Percentiles rank a stretch among this genome's conserved stretches.
Evolutionary conservation across 2,113 vertebrate genomes (phyloP).

Genomic region (Oryzias javanicus): DNA sequence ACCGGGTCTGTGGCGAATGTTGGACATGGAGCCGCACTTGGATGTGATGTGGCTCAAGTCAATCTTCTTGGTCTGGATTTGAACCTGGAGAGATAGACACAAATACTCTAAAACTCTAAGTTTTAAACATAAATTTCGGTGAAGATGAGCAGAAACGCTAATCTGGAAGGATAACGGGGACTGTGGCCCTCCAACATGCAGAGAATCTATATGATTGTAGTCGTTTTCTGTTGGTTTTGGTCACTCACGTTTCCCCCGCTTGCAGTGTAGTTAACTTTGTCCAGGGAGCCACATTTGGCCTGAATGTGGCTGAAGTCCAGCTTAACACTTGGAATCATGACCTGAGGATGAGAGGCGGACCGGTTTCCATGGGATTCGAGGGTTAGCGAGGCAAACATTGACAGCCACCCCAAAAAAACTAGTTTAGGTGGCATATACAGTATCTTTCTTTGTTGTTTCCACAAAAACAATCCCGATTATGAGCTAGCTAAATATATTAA

Average conservation of each 20-base stretch:
- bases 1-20: conserved; percentile 93
- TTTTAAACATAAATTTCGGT: too few relatives aligned
- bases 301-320: conserved; percentile 77
- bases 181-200: too few relatives aligned
- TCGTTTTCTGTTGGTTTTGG: neutral
- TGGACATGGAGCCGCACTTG: conserved; percentile 93
- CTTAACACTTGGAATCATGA: conserved; percentile 77
- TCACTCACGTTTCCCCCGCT: conserved; percentile 74
- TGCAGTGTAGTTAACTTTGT: conserved; percentile 66
- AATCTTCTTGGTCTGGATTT: conserved; percentile 94
- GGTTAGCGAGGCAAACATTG: neutral
- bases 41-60: conserved; percentile 92
- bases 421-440: too few relatives aligned
- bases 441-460: neutral
- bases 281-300: conserved; percentile 76
- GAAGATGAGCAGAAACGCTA: too few relatives aligned
- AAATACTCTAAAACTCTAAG: too few relatives aligned
- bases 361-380: neutral
- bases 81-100: conserved; percentile 74
- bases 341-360: conserved; percentile 60
- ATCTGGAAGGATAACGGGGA: too few relatives aligned
- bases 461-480: conserved; percentile 25
- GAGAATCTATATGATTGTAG: neutral
- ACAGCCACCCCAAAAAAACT: conserved; percentile 4
- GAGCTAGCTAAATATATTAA: too few relatives aligned